phyloP scores from a whole-genome alignment of 2,888 invertebrate genomes.

The Synergus laeviventris region DNA sequence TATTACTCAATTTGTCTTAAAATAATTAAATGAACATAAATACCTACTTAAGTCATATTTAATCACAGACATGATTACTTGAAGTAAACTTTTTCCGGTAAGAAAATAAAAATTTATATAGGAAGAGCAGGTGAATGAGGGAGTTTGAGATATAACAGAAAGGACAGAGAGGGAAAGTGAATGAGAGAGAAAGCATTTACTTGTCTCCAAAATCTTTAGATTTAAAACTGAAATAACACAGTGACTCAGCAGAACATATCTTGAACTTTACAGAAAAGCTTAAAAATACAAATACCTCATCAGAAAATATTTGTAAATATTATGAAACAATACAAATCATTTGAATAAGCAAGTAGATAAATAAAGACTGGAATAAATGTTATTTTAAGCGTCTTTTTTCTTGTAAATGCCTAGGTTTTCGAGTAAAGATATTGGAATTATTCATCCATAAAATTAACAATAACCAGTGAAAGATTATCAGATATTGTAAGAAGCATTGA shows the following conservation, averaged over 20 bases:
- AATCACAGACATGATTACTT: neutral
- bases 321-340: neutral
- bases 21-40: neutral
- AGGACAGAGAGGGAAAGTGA: slow-evolving; percentile 6
- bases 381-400: neutral
- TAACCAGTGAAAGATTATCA: slow-evolving; percentile 13
- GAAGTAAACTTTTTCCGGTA: neutral
- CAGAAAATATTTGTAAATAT: slow-evolving; percentile 8
- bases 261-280: slow-evolving; percentile 1
- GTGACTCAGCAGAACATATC: slow-evolving; percentile 19
- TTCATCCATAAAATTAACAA: slow-evolving; percentile 1
- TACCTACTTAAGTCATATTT: slow-evolving; percentile 20
- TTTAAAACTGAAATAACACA: slow-evolving; percentile 24
- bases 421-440: neutral
- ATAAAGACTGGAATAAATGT: neutral
- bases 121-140: slow-evolving; percentile 4
- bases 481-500: neutral
- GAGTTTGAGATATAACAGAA: neutral
- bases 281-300: slow-evolving; percentile 3
- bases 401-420: too few relatives aligned
- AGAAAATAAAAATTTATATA: slow-evolving; percentile 18
- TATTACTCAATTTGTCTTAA: neutral
- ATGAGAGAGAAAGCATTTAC: slow-evolving; percentile 26
- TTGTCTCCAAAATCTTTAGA: slow-evolving; percentile 3
- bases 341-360: neutral